A percentile compares a stretch with the other conserved stretches of the same genome.
phyloP scores from a whole-genome alignment of 2,797 vertebrate genomes.

The Nasua narica region DNA sequence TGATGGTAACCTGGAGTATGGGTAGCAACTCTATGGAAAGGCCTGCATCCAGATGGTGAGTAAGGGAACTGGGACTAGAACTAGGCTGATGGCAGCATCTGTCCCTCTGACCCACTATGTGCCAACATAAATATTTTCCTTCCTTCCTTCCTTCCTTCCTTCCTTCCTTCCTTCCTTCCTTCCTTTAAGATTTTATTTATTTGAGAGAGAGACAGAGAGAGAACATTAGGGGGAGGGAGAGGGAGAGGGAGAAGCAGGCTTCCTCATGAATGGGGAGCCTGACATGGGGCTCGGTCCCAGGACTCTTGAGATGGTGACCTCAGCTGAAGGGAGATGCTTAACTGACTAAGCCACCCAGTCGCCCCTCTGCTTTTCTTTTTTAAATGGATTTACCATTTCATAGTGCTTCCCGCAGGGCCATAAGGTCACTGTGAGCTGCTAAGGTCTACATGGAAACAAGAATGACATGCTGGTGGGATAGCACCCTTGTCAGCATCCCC shows the following conservation, averaged over 20 bases:
- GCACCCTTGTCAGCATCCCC: background rate
- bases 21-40: background rate
- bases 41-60: background rate
- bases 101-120: background rate
- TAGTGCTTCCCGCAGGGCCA: background rate
- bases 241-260: background rate
- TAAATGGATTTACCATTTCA: background rate
- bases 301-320: background rate
- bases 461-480: fast-evolving
- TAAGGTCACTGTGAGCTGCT: background rate
- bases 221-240: background rate
- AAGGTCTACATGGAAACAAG: background rate
- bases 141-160: background rate
- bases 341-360: no score
- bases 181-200: background rate
- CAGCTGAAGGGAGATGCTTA: no score
- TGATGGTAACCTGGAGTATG: background rate
- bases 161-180: no score
- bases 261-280: no score
- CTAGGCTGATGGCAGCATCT: fast-evolving
- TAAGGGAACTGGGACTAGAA: background rate
- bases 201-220: background rate
- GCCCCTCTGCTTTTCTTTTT: background rate
- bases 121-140: background rate
- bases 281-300: background rate